Base-by-base conservation (phyloP, 2,113 vertebrate genomes). In the Epinephelus fuscoguttatus region DNA sequence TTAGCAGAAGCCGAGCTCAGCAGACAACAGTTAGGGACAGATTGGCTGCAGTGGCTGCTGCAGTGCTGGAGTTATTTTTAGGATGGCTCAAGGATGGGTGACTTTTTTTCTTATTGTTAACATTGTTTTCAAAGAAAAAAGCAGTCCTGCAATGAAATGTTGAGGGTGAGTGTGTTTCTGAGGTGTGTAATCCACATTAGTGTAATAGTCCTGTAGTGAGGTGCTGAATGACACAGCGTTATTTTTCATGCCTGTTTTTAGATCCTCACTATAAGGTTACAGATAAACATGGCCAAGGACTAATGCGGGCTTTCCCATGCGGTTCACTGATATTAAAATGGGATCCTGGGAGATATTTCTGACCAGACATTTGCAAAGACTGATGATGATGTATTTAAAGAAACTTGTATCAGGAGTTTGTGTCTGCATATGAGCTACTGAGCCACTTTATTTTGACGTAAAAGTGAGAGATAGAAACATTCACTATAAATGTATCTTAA, bases 171-270 rank as follows among this genome's bases (percentile, higher is more conserved):
- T 42, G 33, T 60, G 60, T 55, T 13, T 12, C 9, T 37, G 14
- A 25, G n/a, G 49, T 3, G 42, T 67, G 40, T 74, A 42, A 60
- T 75, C 25, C 15, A 60, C 47, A 53, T 19, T 13, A 50, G 40
- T 63, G 42, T 25, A 21, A 68, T 55, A 18, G 12, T 80, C 52
- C 33, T 53, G 45, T 33, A 59, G 71, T 75, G 60, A 80, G 73
- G n/a, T 21, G 60, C 56, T 53, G 23, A 12, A 27, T 68, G 75
- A 74, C 13, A 14, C 45, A 33, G 27, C 57, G 23, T 76, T 84
- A 21, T 84, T 81, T 92, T 78, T 85, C 70, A 70, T 18, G 23
- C 37, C 75, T 82, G 45, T 79, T 82, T 88, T 89, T 81, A 84
- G 74, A 76, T 47, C 71, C 27, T 62, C 77, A 80, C 60, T 84